Evolutionary conservation across 53 echinoderm and acorn worm genomes (phyloP).

Genomic region (Henricia sp.): DNA sequence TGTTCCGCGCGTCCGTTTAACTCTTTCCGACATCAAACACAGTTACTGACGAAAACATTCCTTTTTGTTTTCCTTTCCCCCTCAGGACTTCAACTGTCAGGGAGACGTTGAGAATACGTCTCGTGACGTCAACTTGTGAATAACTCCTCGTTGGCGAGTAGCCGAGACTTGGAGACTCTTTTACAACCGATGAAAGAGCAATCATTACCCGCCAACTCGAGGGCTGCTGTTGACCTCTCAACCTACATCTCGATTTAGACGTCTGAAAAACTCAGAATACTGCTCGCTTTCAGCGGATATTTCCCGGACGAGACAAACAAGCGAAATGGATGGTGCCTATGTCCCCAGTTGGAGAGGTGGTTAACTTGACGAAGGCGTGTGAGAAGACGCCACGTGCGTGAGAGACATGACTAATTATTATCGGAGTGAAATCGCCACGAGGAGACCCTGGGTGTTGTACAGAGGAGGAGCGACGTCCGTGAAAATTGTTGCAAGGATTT

Average conservation of each 20-base stretch:
- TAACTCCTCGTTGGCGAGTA: too few relatives aligned
- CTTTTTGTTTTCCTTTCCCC: neutral
- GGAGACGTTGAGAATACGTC: too few relatives aligned
- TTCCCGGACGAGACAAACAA: neutral
- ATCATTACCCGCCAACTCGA: neutral
- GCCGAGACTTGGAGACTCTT: neutral
- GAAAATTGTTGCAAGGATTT: too few relatives aligned
- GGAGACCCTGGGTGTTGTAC: neutral
- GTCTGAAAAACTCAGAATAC: neutral
- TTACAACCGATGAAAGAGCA: neutral
- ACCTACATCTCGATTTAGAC: neutral
- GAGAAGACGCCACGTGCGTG: conserved; percentile 7
- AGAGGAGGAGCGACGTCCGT: neutral
- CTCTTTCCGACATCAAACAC: neutral
- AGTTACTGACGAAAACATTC: neutral
- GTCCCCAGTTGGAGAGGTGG: neutral
- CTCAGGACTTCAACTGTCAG: neutral
- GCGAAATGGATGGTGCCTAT: neutral
- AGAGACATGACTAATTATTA: conserved; percentile 31
- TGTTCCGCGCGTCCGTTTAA: neutral
- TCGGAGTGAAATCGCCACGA: neutral
- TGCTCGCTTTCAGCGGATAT: conserved; percentile 5
- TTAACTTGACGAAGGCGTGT: conserved; percentile 18
- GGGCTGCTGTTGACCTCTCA: neutral
- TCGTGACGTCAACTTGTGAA: too few relatives aligned